A percentile compares a stretch with the other conserved stretches of the same genome.
phyloP scores from a whole-genome alignment of 2,888 invertebrate genomes.

The Keiferia lycopersicella region DNA sequence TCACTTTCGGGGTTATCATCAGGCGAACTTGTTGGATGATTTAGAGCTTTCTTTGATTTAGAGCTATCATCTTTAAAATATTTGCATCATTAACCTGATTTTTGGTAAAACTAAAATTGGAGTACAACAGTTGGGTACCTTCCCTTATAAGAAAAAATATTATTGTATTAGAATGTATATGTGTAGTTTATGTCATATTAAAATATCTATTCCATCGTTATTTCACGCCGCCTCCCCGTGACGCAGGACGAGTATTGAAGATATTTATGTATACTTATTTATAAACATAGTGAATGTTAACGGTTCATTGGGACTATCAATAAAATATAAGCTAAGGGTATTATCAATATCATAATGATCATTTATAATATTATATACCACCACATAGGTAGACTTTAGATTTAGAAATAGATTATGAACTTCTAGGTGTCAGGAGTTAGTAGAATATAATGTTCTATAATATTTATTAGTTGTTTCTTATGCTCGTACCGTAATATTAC shows the following conservation, averaged over 20 bases:
- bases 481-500: constrained; percentile 37
- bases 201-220: background rate
- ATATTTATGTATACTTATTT: background rate
- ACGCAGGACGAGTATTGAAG: constrained; percentile 9
- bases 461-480: constrained; percentile 13
- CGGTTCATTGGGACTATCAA: background rate
- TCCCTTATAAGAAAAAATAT: constrained; percentile 56
- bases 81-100: too few species aligned
- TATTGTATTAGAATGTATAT: background rate
- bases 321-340: constrained; percentile 2
- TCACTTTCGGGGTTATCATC: too few species aligned
- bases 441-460: constrained; percentile 8
- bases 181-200: constrained; percentile 6
- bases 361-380: background rate
- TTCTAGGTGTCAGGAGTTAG: constrained; percentile 6
- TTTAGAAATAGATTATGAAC: background rate
- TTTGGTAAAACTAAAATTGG: too few species aligned
- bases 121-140: too few species aligned
- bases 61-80: too few species aligned
- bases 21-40: too few species aligned
- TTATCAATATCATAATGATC: background rate
- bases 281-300: background rate
- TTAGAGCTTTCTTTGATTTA: too few species aligned
- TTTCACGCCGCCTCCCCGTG: background rate
- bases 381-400: background rate